Evolutionary conservation across 1,140 invertebrate genomes (phyloP).

Genomic region (Xylocopa sonorina): DNA sequence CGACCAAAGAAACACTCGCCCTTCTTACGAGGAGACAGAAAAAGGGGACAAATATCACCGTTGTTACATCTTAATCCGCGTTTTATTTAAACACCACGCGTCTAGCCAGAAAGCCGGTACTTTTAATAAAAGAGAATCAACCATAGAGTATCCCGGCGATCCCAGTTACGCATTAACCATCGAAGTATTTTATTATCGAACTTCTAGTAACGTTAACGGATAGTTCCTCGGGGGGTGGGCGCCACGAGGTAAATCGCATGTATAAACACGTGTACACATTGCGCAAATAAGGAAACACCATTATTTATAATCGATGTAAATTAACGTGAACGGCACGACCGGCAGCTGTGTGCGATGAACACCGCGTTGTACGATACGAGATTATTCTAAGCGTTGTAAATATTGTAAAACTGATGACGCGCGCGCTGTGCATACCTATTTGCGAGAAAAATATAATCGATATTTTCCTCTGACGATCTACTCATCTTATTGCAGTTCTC

Average conservation of each 20-base stretch:
- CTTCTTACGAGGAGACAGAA: constrained; percentile 52
- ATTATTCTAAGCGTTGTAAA: constrained; percentile 69
- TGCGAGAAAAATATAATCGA: constrained; percentile 73
- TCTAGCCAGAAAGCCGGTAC: neutral
- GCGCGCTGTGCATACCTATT: constrained; percentile 51
- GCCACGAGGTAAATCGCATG: constrained; percentile 16
- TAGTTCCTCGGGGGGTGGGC: constrained; percentile 6
- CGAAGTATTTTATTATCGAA: constrained; percentile 57
- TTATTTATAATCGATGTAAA: constrained; percentile 70
- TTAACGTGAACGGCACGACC: constrained; percentile 59
- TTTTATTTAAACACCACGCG: constrained; percentile 54
- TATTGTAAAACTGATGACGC: constrained; percentile 73
- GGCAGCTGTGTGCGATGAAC: constrained; percentile 1
- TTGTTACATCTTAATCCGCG: constrained; percentile 62
- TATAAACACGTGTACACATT: constrained; percentile 41
- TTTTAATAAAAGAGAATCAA: constrained; percentile 11
- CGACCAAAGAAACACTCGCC: constrained; percentile 78
- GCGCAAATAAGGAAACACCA: constrained; percentile 20
- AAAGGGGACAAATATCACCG: constrained; percentile 32
- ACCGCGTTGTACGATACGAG: constrained; percentile 29
- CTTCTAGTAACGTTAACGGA: neutral
- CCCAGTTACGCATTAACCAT: constrained; percentile 19
- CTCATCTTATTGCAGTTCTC: constrained; percentile 31
- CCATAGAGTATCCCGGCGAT: constrained; percentile 30
- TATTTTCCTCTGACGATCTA: constrained; percentile 74